Base-by-base conservation (phyloP, 2,888 invertebrate genomes). In the Oconnorella tubifera region DNA sequence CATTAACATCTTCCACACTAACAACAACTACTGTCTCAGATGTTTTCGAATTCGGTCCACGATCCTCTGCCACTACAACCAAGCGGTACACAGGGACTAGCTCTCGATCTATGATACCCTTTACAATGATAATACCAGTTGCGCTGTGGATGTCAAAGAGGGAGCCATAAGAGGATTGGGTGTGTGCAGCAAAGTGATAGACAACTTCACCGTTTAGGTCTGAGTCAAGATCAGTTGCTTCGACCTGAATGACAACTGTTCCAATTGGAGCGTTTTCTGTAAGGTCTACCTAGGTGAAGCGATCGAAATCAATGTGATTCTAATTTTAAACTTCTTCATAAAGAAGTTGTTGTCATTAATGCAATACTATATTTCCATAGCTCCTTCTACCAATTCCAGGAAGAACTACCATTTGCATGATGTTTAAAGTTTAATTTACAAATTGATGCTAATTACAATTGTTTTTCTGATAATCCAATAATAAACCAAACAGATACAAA, bases 221-320 rank as follows among this genome's bases (percentile, higher is more conserved):
- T 1, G 63, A 60, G 57, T 72, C 72, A n/a, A 48, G 58, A 48
- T 72, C 72, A 2, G 56, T 59, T 10, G 72, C 72, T 32, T 65
- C 59, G 10, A 73, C 67, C 31, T 51, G 56, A 33, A 68, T 25
- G 1, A 71, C 29, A 2, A 49, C 56, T 4, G 59, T 64, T 27
- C 65, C 63, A 1, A 63, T 25, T 1, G 68, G 55, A 4, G 62
- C 60, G 49, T 68, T 67, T 62, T 71, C 71, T 14, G 28, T 28
- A 6, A 71, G 50, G 6, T 56, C 58, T 3, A 68, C 67, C 53
- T n/a, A n/a, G n/a, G n/a, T n/a, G n/a, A n/a, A n/a, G n/a, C n/a
- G n/a, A n/a, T n/a, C n/a, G n/a, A n/a, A n/a, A n/a, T n/a, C n/a
- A n/a, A n/a, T n/a, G n/a, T n/a, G n/a, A n/a, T n/a, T n/a, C n/a